These are phyloP conservation scores for Chesias legatella DNA, from an alignment of 2,888 invertebrate species.

Conservation along the genomic window DNA sequence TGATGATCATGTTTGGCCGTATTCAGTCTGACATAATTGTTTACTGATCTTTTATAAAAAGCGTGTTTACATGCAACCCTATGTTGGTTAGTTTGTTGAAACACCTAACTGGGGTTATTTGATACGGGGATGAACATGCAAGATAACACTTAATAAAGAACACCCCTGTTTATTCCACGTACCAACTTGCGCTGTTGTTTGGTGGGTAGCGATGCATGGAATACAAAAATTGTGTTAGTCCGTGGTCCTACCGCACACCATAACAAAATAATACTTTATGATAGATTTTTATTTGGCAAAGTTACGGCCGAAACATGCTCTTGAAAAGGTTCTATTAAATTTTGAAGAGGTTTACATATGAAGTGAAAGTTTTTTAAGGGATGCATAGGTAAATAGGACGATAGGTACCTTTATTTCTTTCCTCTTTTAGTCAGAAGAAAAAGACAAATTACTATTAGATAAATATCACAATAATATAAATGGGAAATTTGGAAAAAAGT, in stretches of 20 bases:
- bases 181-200: slow-evolving; percentile 75
- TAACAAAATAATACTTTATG: slow-evolving; percentile 1
- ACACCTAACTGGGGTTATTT: too few relatives aligned
- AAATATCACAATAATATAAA: slow-evolving; percentile 6
- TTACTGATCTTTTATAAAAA: too few relatives aligned
- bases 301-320: slow-evolving; percentile 18
- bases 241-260: slow-evolving; percentile 22
- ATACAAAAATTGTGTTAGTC: slow-evolving; percentile 61
- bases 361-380: slow-evolving; percentile 3
- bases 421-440: slow-evolving; percentile 22
- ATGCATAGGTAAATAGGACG: slow-evolving; percentile 11
- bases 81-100: too few relatives aligned
- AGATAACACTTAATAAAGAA: slow-evolving; percentile 25
- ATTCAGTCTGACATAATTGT: too few relatives aligned
- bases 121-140: slow-evolving; percentile 7
- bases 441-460: slow-evolving; percentile 15
- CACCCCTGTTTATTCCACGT: slow-evolving; percentile 45
- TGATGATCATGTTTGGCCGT: not conserved
- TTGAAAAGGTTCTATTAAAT: not conserved
- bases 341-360: not conserved
- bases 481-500: slow-evolving; percentile 2
- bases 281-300: slow-evolving; percentile 9
- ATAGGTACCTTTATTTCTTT: slow-evolving; percentile 21
- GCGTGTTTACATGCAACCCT: too few relatives aligned
- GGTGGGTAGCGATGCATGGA: slow-evolving; percentile 56